phyloP scores from a whole-genome alignment of 2,888 invertebrate species.

The Mesorhabditis spiculigera region DNA sequence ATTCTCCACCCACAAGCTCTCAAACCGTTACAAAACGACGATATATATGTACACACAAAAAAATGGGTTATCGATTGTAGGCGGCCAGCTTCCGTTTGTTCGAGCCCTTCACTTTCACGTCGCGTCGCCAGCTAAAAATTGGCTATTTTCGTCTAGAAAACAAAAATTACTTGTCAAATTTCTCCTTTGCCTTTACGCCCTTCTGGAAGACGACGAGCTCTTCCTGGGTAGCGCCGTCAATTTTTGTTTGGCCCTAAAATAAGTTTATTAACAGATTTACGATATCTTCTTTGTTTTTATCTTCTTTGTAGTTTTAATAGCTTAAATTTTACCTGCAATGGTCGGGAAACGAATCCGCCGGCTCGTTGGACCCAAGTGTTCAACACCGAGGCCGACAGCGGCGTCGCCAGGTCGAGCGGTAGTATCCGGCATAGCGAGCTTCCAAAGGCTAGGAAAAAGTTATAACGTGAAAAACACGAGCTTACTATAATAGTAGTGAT shows the following conservation, averaged over 20 bases:
- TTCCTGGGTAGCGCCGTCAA: not conserved
- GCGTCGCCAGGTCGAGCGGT: not conserved
- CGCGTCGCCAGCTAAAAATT: not conserved
- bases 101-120: not conserved
- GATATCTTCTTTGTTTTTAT: not conserved
- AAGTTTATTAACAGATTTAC: not conserved
- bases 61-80: not conserved
- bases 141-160: not conserved
- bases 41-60: too few species aligned
- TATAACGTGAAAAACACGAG: too few species aligned
- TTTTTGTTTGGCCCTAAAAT: not conserved
- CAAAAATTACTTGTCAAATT: slow-evolving; percentile 1
- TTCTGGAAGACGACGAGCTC: not conserved
- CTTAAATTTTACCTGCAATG: not conserved
- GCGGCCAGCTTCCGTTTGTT: not conserved
- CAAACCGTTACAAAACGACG: too few species aligned
- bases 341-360: not conserved
- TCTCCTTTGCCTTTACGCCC: not conserved
- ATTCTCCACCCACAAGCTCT: too few species aligned
- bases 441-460: not conserved
- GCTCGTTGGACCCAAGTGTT: not conserved
- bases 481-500: slow-evolving; percentile 3
- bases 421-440: not conserved
- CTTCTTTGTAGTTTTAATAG: not conserved
- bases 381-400: not conserved